Base-by-base conservation (phyloP, 2,113 vertebrate species). In the Chlorodrepanis virens region DNA sequence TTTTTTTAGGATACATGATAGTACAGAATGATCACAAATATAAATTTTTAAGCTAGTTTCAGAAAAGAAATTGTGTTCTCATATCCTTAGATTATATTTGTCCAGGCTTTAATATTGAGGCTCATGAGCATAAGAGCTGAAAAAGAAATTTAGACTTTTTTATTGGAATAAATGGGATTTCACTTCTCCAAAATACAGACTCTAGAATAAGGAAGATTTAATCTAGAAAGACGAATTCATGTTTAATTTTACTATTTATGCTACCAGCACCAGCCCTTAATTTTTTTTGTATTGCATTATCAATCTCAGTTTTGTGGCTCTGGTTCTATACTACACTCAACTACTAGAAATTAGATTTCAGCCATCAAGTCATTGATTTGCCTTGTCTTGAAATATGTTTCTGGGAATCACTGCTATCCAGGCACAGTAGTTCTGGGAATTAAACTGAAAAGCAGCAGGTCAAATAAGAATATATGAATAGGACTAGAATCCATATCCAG, bases 321-420 rank as follows among this genome's bases (percentile, higher is more conserved):
- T 95, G 92, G 68, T 90, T 83, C 71, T 89, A 64, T 70, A 70
- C 52, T 94, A 60, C 61, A 95, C 31, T 89, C 37, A 95, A 83
- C 49, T 96, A 53, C 68, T 33, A 79, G 85, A 97, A 98, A 98
- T 97, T 97, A 96, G 60, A 97, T 97, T 97, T 97, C 70, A 90
- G 88, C 72, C 93, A 95, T 98, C 96, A 97, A 80, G 77, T 91
- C 92, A 96, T 96, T 97, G 90, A 97, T 97, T 97, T 96, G 57
- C 70, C 20, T 96, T 96, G 40, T 53, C 90, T 97, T 97, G 94
- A 98, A 98, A 97, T 97, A 92, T 84, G 56, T 39, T 97, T 97
- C 93, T 95, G 84, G 87, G 96, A 98, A 97, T 89, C 93, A 97
- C 85, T 23, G 59, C 85, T 77, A 96, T 92, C 94, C 96, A 98